phyloP scores from a whole-genome alignment of 37 sponge, comb jelly and placozoan species.

The Crambe crambe region DNA sequence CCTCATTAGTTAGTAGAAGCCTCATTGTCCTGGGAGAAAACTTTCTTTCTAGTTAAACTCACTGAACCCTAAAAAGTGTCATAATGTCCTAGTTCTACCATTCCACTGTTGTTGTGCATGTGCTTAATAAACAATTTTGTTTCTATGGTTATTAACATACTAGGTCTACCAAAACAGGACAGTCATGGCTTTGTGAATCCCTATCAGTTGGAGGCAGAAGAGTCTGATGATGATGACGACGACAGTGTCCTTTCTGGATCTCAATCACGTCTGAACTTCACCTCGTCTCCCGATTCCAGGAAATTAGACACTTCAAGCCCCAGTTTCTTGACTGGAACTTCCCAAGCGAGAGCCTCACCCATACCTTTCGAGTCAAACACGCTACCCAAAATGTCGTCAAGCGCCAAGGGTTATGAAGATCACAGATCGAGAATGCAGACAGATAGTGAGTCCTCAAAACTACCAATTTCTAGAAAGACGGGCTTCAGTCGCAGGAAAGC shows the following conservation, averaged over 20 bases:
- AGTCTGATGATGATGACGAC: constrained; percentile 7
- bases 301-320: background rate
- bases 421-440: background rate
- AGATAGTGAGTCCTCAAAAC: background rate
- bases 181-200: constrained; percentile 6
- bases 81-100: too few relatives aligned
- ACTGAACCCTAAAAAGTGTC: too few relatives aligned
- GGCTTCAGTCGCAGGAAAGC: constrained; percentile 23
- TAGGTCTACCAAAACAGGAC: too few relatives aligned
- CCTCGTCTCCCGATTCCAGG: background rate
- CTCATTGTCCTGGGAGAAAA: too few relatives aligned
- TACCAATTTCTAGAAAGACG: background rate
- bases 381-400: background rate
- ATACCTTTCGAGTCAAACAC: background rate
- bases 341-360: background rate
- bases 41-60: too few relatives aligned
- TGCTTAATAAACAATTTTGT: too few relatives aligned
- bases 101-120: too few relatives aligned
- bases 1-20: too few relatives aligned
- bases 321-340: background rate
- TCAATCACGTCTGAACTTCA: background rate
- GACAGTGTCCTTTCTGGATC: background rate
- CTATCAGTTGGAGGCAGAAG: constrained; percentile 6
- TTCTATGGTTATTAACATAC: too few relatives aligned
- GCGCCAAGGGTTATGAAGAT: constrained; percentile 6